A percentile compares a stretch with the other conserved stretches of the same genome.
These are phyloP conservation scores for Hormaphis cornu DNA, from an alignment of 1,140 invertebrate genomes.

Conservation along the genomic window DNA sequence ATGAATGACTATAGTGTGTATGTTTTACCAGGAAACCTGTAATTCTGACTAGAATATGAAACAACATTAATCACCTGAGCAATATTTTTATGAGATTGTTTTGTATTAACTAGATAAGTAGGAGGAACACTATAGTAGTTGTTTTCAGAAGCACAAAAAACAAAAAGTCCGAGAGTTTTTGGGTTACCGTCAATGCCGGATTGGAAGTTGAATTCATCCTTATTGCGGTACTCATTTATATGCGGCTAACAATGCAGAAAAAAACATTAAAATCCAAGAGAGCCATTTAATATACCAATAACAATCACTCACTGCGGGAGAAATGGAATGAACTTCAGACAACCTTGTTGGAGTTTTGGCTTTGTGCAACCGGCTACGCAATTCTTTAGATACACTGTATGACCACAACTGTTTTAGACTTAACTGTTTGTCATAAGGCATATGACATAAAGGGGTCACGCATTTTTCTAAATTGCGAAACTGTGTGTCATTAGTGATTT, in stretches of 20 bases:
- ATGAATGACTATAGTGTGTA: not conserved
- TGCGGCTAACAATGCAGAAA: slow-evolving; percentile 41
- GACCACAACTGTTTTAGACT: slow-evolving; percentile 38
- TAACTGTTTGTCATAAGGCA: slow-evolving; percentile 46
- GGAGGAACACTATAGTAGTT: slow-evolving; percentile 41
- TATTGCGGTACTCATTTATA: slow-evolving; percentile 44
- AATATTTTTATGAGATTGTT: slow-evolving; percentile 41
- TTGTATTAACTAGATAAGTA: slow-evolving; percentile 41
- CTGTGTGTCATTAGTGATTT: slow-evolving; percentile 38
- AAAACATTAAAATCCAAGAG: not conserved
- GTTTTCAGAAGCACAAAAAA: slow-evolving; percentile 39
- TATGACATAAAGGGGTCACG: slow-evolving; percentile 45
- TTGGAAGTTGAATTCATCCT: slow-evolving; percentile 45
- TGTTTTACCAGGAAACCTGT: not conserved
- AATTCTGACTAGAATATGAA: not conserved
- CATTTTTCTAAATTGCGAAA: slow-evolving; percentile 39
- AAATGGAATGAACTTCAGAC: not conserved
- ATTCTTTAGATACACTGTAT: slow-evolving; percentile 32
- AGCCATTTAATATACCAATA: not conserved
- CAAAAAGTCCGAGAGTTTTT: slow-evolving; percentile 45
- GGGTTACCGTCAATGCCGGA: slow-evolving; percentile 44
- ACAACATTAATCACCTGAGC: slow-evolving; percentile 38
- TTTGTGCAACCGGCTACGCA: slow-evolving; percentile 16
- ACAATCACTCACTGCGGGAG: not conserved
- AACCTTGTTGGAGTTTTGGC: not conserved